Evolutionary conservation across 2,888 invertebrate species (phyloP).

Genomic region (Sminthurides aquaticus): DNA sequence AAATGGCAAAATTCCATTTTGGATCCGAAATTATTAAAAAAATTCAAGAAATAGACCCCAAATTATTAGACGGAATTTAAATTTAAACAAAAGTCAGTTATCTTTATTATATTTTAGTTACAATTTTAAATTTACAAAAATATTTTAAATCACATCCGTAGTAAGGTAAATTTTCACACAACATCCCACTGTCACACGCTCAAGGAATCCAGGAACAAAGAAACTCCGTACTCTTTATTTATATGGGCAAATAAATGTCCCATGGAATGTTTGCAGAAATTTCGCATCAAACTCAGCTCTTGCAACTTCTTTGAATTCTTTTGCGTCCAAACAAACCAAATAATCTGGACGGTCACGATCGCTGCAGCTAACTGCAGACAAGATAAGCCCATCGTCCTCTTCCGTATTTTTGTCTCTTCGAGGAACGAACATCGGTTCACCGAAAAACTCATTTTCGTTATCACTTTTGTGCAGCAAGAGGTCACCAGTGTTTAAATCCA

Average conservation of each 20-base stretch:
- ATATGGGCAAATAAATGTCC: constrained; percentile 37
- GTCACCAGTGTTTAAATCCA: constrained; percentile 47
- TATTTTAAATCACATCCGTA: background rate
- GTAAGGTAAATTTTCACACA: background rate
- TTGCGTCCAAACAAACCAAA: constrained; percentile 47
- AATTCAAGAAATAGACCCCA: background rate
- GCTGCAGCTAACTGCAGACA: constrained; percentile 45
- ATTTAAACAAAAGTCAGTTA: background rate
- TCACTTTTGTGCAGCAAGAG: constrained; percentile 45
- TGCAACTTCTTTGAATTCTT: constrained; percentile 47
- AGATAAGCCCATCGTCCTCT: constrained; percentile 30
- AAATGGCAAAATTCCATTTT: background rate
- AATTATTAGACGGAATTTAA: background rate
- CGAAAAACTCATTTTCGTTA: constrained; percentile 46
- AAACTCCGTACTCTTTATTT: background rate
- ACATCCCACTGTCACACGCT: too few relatives aligned
- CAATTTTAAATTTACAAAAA: background rate
- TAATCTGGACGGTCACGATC: constrained; percentile 41
- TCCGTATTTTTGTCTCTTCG: background rate
- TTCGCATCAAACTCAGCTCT: constrained; percentile 45
- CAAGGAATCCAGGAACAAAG: background rate
- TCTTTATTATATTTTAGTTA: background rate
- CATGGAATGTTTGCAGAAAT: constrained; percentile 45
- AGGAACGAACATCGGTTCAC: constrained; percentile 50
- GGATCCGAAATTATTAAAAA: background rate